Base-by-base conservation (phyloP, 2,888 invertebrate genomes). In the Amblyjoppa fuscipennis region DNA sequence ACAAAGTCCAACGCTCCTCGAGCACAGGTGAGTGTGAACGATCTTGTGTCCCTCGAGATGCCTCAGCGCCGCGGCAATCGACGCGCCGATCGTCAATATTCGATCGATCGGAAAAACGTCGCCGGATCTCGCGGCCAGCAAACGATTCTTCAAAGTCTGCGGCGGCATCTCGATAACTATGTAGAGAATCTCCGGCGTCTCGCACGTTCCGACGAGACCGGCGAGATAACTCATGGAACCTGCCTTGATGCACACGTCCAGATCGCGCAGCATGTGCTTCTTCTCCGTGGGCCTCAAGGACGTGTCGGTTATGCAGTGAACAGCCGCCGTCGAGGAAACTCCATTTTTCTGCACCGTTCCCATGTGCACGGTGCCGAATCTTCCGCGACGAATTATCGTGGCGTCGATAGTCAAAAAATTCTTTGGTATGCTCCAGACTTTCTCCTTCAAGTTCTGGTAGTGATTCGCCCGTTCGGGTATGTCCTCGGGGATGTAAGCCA, bases 171-270 rank as follows among this genome's bases (percentile, higher is more conserved):
- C 97, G 73, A 98, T 94, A 0, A 97, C 96, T 2, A 98, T 95
- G 93, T 96, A 96, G 56, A 98, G 94, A 87, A 96, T 96, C 80
- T 97, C 97, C 7, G 96, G 95, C 13, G 96, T 97, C 92, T 98
- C 97, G 91, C 97, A 97, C 51, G 97, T 97, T 0, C 98, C 98
- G 89, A 97, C 95, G 64, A 98, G 95, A 81, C 96, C 95, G 7
- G 97, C 95, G 0, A 98, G 95, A 93, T 97, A 96, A 64, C 96
- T 96, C 92, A 97, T 97, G 80, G 96, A 96, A 87, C 96, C 96
- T 13, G 97, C 94, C 90, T 96, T 96, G 16, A 97, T 96, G 45
- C 98, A 94, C 34, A 96, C 93, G 88, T 97, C 97, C 69, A 98
- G 93, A 90, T 98, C 97, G 86, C 96, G 96, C 66, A 98, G 92